These are phyloP conservation scores for Myopa testacea DNA, from an alignment of 2,888 invertebrate species.

Conservation along the genomic window DNA sequence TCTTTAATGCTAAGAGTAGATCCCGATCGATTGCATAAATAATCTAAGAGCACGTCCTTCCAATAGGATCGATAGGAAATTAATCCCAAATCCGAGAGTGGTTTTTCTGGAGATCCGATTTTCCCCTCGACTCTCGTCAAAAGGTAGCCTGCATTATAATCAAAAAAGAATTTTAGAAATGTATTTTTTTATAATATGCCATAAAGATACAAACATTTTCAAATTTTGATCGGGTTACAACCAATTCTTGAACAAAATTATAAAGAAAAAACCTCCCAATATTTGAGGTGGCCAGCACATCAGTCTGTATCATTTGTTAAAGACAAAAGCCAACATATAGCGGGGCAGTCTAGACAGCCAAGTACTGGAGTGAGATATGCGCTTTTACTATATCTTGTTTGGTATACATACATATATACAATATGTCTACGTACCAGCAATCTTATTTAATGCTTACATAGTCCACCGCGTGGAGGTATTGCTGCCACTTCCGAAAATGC, in stretches of 20 bases:
- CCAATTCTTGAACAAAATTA: neutral
- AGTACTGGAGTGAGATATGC: conserved; percentile 23
- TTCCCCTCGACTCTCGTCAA: conserved; percentile 95
- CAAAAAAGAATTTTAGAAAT: conserved; percentile 40
- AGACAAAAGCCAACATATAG: conserved; percentile 8
- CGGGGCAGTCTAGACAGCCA: conserved; percentile 30
- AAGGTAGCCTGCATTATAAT: conserved; percentile 82
- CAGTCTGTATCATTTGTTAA: conserved; percentile 20
- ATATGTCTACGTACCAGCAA: conserved; percentile 21
- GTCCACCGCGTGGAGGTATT: conserved; percentile 7
- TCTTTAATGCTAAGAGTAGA: conserved; percentile 92
- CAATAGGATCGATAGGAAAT: conserved; percentile 98
- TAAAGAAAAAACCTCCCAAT: neutral
- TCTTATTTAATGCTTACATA: conserved; percentile 14
- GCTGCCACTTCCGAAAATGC: conserved; percentile 17
- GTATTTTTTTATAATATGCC: neutral
- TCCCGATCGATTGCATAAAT: conserved; percentile 89
- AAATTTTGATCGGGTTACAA: no score
- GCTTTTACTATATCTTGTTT: neutral
- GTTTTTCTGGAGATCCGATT: conserved; percentile 99
- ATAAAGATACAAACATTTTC: neutral
- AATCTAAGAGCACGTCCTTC: conserved; percentile 94
- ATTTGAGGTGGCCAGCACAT: neutral
- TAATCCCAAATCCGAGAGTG: conserved; percentile 95
- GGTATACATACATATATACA: conserved; percentile 1